Evolutionary conservation across 2,888 invertebrate genomes (phyloP).

Genomic region (Microplitis manilae): DNA sequence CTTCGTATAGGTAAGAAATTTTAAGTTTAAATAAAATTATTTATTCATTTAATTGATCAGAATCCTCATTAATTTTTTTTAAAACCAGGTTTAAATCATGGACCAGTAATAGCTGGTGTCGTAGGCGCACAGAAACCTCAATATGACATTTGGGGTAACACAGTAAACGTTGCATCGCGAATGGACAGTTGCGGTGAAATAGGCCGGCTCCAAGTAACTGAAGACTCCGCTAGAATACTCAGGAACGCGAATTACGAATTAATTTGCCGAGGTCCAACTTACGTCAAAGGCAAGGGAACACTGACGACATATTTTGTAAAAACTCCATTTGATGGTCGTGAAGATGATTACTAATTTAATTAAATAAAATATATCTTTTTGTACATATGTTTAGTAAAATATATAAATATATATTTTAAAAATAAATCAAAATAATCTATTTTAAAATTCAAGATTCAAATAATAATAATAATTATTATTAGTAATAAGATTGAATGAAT

Average conservation of each 20-base stretch:
- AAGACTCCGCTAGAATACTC: constrained; percentile 86
- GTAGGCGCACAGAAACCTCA: constrained; percentile 98
- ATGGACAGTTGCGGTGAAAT: constrained; percentile 97
- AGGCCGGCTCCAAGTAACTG: constrained; percentile 89
- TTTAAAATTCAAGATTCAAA: background rate
- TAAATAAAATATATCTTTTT: constrained; percentile 17
- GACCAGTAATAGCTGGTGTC: constrained; percentile 95
- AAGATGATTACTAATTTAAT: constrained; percentile 52
- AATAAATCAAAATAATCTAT: background rate
- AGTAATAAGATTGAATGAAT: too few relatives aligned
- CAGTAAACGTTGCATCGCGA: constrained; percentile 96
- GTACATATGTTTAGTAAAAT: constrained; percentile 28
- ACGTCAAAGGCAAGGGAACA: constrained; percentile 95
- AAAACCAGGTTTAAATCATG: constrained; percentile 84
- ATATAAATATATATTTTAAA: constrained; percentile 10
- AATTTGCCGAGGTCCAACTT: constrained; percentile 92
- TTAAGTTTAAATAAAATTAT: constrained; percentile 13
- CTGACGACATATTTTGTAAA: constrained; percentile 93
- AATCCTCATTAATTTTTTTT: too few relatives aligned
- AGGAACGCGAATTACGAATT: constrained; percentile 89
- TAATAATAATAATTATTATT: background rate
- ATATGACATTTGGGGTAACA: constrained; percentile 99
- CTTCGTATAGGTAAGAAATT: constrained; percentile 86
- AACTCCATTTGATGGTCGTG: constrained; percentile 82
- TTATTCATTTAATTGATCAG: background rate